Evolutionary conservation across 2,888 invertebrate genomes (phyloP).

Genomic region (Ophion obscuratus): DNA sequence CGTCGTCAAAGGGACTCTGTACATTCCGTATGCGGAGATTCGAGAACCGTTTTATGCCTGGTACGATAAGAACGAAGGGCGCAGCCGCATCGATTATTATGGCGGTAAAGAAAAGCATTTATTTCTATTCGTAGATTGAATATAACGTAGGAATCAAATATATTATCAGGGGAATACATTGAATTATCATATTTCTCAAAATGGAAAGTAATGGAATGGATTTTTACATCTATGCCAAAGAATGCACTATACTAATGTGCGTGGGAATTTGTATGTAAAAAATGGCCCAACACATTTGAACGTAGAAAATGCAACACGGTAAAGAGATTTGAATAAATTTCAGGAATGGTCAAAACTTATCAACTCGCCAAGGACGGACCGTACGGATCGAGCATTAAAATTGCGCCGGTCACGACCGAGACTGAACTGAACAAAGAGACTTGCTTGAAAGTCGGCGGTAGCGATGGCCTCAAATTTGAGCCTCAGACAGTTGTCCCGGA

Average conservation of each 20-base stretch:
- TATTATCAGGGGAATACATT: neutral
- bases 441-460: conserved; percentile 94
- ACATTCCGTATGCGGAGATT: conserved; percentile 97
- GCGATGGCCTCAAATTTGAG: conserved; percentile 86
- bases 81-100: conserved; percentile 97
- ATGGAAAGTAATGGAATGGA: neutral
- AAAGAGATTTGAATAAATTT: conserved; percentile 24
- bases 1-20: conserved; percentile 91
- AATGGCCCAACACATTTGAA: too few species aligned
- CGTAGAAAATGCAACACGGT: too few species aligned
- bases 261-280: too few species aligned
- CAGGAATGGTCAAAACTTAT: conserved; percentile 95
- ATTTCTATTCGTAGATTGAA: neutral
- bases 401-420: conserved; percentile 94
- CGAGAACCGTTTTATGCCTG: conserved; percentile 96
- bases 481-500: conserved; percentile 94
- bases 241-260: too few species aligned
- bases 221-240: too few species aligned
- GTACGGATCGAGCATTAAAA: conserved; percentile 91
- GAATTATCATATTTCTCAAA: neutral
- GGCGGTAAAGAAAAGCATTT: conserved; percentile 86
- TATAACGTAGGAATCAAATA: neutral
- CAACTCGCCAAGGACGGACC: conserved; percentile 88
- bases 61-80: conserved; percentile 90
- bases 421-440: conserved; percentile 88